phyloP scores from a whole-genome alignment of 2,113 vertebrate species.

The Cyprinodon tularosa region DNA sequence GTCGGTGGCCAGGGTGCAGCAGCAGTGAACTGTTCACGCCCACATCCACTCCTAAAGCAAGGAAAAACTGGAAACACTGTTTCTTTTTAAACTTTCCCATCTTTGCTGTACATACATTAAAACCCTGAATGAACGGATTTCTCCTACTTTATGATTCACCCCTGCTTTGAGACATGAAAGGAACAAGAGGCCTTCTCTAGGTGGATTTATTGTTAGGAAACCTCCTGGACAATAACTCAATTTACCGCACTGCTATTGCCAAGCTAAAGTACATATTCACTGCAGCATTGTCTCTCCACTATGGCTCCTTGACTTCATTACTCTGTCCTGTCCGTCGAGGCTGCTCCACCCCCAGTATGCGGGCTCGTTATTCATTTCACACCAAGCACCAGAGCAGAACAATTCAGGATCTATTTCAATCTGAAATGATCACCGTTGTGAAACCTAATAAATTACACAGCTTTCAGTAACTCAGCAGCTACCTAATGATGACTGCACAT shows the following conservation, averaged over 20 bases:
- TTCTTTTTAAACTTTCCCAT: neutral
- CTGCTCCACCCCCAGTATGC: constrained; percentile 26
- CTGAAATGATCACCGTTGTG: constrained; percentile 66
- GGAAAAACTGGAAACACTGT: neutral
- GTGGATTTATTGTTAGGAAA: constrained; percentile 22
- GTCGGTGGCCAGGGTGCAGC: constrained; percentile 45
- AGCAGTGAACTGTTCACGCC: neutral
- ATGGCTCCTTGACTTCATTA: constrained; percentile 34
- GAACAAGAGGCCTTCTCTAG: constrained; percentile 1
- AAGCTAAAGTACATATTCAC: constrained; percentile 36
- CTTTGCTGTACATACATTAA: neutral
- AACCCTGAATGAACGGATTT: neutral
- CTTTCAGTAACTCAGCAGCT: constrained; percentile 51
- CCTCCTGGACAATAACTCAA: constrained; percentile 13
- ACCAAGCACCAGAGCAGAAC: constrained; percentile 56
- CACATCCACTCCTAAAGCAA: neutral
- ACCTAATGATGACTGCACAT: constrained; percentile 60
- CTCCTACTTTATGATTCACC: neutral
- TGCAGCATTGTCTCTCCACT: constrained; percentile 18
- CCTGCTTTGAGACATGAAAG: neutral
- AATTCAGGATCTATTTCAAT: constrained; percentile 69
- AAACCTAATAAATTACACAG: constrained; percentile 71
- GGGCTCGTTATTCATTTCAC: constrained; percentile 64
- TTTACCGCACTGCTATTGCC: constrained; percentile 33
- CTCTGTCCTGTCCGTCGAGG: constrained; percentile 38